Percentiles rank a stretch among this genome's conserved stretches.
phyloP scores from a whole-genome alignment of 1,140 invertebrate species.

The Cephus cinctus region DNA sequence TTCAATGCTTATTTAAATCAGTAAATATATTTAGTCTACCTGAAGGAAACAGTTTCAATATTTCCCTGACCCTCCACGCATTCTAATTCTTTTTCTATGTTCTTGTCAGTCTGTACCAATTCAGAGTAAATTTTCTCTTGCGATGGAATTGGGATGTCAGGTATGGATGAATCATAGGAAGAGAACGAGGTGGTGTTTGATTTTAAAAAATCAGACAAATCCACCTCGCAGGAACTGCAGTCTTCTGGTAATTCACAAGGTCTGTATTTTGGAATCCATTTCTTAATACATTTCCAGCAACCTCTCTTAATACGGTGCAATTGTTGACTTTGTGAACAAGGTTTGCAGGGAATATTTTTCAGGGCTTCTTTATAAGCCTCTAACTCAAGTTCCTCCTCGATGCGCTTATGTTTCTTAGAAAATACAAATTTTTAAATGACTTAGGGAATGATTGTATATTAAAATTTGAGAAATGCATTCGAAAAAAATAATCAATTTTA shows the following conservation, averaged over 20 bases:
- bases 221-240: not conserved
- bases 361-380: not conserved
- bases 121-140: not conserved
- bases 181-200: not conserved
- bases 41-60: no score
- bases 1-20: no score
- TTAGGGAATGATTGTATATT: no score
- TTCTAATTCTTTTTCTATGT: constrained; percentile 9
- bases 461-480: not conserved
- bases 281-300: constrained; percentile 7
- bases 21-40: constrained; percentile 2
- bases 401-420: constrained; percentile 1
- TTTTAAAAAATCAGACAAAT: not conserved
- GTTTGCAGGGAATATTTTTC: constrained; percentile 2
- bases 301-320: not conserved
- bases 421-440: not conserved
- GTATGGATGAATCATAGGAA: not conserved
- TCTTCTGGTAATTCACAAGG: not conserved
- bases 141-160: not conserved
- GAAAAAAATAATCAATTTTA: not conserved
- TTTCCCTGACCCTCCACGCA: no score
- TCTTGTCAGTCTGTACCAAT: constrained; percentile 5
- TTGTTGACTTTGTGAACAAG: constrained; percentile 1
- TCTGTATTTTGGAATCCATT: constrained; percentile 4
- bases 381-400: not conserved